Conservation (phyloP, 2,113 vertebrate genomes). For the Thunnus maccoyii region DNA sequence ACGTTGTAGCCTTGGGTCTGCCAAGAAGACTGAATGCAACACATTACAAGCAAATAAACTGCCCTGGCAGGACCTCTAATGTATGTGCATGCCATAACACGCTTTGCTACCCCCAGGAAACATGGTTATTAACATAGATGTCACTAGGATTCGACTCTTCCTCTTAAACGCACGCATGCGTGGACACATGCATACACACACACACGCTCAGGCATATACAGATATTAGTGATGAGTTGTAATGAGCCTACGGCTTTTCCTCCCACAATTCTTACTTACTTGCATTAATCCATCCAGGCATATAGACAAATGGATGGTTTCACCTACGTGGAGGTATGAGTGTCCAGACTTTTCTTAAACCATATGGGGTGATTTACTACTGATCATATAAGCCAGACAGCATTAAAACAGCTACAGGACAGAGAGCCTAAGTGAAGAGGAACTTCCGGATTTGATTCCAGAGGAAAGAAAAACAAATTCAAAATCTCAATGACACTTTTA, state of each 20-base stretch:
- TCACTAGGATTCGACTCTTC: slow-evolving; percentile 33
- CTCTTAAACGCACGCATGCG: background rate
- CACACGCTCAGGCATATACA: background rate
- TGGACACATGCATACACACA: background rate
- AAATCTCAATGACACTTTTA: no score
- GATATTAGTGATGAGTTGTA: slow-evolving; percentile 46
- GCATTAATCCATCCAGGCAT: background rate
- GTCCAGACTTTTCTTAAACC: no score
- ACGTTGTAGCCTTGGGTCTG: slow-evolving; percentile 44
- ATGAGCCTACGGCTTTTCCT: slow-evolving; percentile 24
- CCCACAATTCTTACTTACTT: slow-evolving; percentile 21
- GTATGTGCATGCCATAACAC: slow-evolving; percentile 44
- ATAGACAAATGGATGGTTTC: background rate
- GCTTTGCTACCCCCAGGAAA: slow-evolving; percentile 41
- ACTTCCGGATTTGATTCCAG: no score
- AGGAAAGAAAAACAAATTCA: no score
- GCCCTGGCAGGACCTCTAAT: slow-evolving; percentile 44
- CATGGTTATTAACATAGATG: slow-evolving; percentile 42
- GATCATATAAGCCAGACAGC: background rate
- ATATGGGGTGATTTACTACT: background rate
- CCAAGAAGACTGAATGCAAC: slow-evolving; percentile 54
- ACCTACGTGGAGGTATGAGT: background rate
- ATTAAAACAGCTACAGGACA: background rate
- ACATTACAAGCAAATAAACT: slow-evolving; percentile 57
- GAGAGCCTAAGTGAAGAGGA: no score